These are phyloP conservation scores for Leptinotarsa peninsularis DNA, from an alignment of 2,888 invertebrate genomes.

Conservation along the genomic window DNA sequence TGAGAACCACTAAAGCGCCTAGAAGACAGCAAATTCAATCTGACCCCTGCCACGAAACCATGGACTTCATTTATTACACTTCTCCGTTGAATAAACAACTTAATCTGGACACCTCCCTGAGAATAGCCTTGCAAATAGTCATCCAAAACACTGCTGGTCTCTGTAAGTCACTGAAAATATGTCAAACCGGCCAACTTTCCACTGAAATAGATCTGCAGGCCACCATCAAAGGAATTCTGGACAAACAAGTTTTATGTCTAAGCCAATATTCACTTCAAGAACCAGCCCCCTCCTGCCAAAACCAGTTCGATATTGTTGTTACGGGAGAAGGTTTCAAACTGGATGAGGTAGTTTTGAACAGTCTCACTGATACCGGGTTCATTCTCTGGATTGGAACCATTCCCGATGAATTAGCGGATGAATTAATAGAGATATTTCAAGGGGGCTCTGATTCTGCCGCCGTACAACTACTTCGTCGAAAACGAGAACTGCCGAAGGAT, in stretches of 20 bases:
- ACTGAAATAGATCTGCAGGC: not conserved
- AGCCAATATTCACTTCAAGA: too few relatives aligned
- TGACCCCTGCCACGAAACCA: not conserved
- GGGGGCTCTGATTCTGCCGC: conserved; percentile 15
- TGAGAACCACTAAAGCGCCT: not conserved
- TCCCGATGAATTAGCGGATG: not conserved
- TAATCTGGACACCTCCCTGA: not conserved
- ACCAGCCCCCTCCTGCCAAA: too few relatives aligned
- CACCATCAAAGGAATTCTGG: not conserved
- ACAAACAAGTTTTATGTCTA: not conserved
- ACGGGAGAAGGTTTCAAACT: too few relatives aligned
- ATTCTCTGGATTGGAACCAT: conserved; percentile 39
- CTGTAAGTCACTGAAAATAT: not conserved
- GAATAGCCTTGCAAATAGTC: not conserved
- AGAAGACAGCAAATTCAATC: not conserved
- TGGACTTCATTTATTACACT: not conserved
- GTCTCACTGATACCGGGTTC: conserved; percentile 38
- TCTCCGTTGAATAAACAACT: not conserved
- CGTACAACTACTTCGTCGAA: conserved; percentile 28
- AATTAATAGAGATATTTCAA: conserved; percentile 25
- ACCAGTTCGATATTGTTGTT: too few relatives aligned
- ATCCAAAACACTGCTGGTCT: not conserved
- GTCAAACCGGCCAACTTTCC: not conserved
- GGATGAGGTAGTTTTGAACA: not conserved
- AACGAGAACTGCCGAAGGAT: conserved; percentile 23